A percentile compares a stretch with the other conserved stretches of the same genome.
These are phyloP conservation scores for Arctia plantaginis DNA, from an alignment of 2,888 invertebrate genomes.

Conservation along the genomic window DNA sequence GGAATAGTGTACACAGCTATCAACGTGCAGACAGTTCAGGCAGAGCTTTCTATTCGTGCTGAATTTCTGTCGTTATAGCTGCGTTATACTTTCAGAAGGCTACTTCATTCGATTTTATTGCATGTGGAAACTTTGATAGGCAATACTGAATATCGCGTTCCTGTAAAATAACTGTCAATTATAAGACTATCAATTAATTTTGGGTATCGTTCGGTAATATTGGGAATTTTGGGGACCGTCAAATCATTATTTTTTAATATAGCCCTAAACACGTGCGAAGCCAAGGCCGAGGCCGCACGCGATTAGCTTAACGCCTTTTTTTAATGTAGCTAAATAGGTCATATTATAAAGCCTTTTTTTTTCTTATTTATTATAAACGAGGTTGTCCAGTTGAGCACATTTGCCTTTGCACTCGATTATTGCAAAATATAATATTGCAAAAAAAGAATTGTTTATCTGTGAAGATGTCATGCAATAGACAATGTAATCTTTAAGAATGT, in stretches of 20 bases:
- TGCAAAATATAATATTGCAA: neutral
- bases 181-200: too few species aligned
- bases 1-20: too few species aligned
- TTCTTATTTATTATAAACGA: neutral
- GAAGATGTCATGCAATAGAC: slow-evolving; percentile 25
- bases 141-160: too few species aligned
- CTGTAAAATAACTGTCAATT: too few species aligned
- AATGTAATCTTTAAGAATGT: slow-evolving; percentile 30
- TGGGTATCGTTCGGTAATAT: too few species aligned
- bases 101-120: too few species aligned
- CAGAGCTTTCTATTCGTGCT: too few species aligned
- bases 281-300: neutral
- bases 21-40: too few species aligned
- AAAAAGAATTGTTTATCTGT: slow-evolving; percentile 11
- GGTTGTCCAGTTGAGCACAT: neutral
- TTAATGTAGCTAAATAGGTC: neutral
- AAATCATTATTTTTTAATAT: neutral
- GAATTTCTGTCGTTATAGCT: too few species aligned
- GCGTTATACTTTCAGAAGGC: too few species aligned
- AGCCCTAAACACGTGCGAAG: neutral
- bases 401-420: neutral
- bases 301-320: neutral
- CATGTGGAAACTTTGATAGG: too few species aligned
- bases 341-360: neutral
- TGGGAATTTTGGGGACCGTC: too few species aligned